Conservation (phyloP, 2,113 vertebrate genomes). For the Psammodynastes pulverulentus region DNA sequence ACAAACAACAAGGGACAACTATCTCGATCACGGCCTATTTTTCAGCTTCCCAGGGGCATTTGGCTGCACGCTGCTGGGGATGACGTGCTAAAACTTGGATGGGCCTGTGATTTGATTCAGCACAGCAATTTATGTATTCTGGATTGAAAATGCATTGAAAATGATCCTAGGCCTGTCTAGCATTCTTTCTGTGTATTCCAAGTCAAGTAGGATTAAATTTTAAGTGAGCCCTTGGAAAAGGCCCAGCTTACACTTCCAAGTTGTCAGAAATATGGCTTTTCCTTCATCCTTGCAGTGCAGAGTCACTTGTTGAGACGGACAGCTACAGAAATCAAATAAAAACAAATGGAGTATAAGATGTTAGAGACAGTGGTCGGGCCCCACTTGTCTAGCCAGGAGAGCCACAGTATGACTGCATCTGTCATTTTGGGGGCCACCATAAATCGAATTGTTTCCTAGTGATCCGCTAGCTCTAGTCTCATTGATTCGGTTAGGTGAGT, state of each 20-base stretch:
- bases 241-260: not conserved
- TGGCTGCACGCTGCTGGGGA: not conserved
- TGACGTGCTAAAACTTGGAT: not conserved
- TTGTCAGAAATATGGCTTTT: not conserved
- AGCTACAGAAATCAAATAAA: not conserved
- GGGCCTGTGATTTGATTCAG: not conserved
- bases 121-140: not conserved
- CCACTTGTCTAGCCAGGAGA: no score
- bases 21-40: conserved; percentile 17
- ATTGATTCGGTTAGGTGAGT: no score
- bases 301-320: not conserved
- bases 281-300: not conserved
- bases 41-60: not conserved
- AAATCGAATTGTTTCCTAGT: no score
- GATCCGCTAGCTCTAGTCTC: no score
- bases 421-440: no score
- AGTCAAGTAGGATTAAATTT: not conserved
- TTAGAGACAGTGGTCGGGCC: no score
- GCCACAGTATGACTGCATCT: no score
- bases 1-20: conserved; percentile 4
- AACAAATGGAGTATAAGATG: not conserved
- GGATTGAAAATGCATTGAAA: not conserved
- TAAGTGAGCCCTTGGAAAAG: not conserved
- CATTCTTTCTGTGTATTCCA: not conserved
- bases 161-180: not conserved